Percentiles rank a stretch among this genome's conserved stretches.
phyloP scores from a whole-genome alignment of 2,797 vertebrate species.

The Onychomys leucogaster region DNA sequence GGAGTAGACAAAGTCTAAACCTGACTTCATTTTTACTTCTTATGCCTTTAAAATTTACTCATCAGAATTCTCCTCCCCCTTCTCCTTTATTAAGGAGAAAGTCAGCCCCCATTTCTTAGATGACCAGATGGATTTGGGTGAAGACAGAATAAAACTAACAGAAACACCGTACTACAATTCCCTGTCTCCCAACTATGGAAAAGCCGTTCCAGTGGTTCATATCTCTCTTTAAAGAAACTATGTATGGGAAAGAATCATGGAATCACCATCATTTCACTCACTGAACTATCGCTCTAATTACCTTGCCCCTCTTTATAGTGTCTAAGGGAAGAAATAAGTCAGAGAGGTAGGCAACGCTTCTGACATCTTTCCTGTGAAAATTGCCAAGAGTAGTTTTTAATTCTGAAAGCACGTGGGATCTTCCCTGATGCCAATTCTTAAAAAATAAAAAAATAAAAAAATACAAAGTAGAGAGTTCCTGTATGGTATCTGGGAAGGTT shows the following conservation, averaged over 20 bases:
- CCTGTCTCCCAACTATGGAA: neutral
- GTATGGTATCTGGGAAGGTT: neutral
- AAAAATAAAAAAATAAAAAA: neutral
- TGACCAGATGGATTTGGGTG: neutral
- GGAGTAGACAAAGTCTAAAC: neutral
- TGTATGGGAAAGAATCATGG: no score
- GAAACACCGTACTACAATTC: accelerated
- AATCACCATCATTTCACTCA: neutral
- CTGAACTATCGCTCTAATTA: neutral
- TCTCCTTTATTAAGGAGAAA: neutral
- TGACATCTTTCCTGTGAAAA: neutral
- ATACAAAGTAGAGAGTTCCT: no score
- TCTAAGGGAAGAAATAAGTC: neutral
- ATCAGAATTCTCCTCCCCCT: neutral
- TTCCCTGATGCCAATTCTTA: neutral
- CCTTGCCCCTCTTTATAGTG: neutral
- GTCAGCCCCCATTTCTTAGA: neutral
- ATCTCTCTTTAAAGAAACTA: neutral
- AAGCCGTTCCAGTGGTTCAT: neutral
- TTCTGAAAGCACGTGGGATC: accelerated
- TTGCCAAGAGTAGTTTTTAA: neutral
- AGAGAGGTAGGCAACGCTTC: neutral
- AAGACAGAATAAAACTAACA: neutral
- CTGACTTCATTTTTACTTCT: neutral
- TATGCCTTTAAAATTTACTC: neutral